phyloP scores from a whole-genome alignment of 1,140 invertebrate genomes.

The Bradysia coprophila region DNA sequence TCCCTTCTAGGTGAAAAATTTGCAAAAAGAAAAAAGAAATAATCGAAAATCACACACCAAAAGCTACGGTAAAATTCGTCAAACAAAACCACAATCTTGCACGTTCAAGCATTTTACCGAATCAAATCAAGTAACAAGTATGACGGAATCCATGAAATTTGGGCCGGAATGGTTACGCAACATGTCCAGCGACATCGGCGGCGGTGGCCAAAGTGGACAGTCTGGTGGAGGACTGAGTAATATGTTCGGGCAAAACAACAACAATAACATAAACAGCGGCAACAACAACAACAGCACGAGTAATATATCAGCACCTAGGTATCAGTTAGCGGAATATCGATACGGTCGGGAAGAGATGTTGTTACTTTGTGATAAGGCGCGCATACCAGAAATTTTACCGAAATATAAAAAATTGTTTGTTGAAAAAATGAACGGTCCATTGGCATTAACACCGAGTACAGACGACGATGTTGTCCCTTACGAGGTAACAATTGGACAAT shows the following conservation, averaged over 20 bases:
- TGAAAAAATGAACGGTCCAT: slow-evolving; percentile 55
- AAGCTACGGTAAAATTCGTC: not conserved
- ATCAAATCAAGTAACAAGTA: slow-evolving; percentile 8
- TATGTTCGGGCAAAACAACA: not conserved
- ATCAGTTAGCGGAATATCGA: slow-evolving; percentile 23
- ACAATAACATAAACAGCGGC: not conserved
- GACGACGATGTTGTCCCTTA: slow-evolving; percentile 53
- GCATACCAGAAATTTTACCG: slow-evolving; percentile 43
- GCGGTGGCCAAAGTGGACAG: slow-evolving; percentile 15
- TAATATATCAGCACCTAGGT: slow-evolving; percentile 2
- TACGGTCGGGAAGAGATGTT: slow-evolving; percentile 83
- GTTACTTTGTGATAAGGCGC: slow-evolving; percentile 49
- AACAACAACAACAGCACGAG: not conserved
- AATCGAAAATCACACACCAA: not conserved
- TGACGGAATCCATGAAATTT: slow-evolving; percentile 56
- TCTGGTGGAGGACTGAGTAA: slow-evolving; percentile 8
- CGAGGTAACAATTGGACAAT: too few species aligned
- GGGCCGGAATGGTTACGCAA: slow-evolving; percentile 55
- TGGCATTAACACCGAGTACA: slow-evolving; percentile 54
- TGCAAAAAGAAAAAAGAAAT: not conserved
- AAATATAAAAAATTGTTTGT: slow-evolving; percentile 45
- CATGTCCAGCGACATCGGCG: slow-evolving; percentile 29
- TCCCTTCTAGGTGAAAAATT: not conserved
- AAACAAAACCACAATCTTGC: not conserved
- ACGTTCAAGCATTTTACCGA: not conserved